These are phyloP conservation scores for Geodia barretti DNA, from an alignment of 37 sponge, comb jelly and placozoan species.

Conservation along the genomic window DNA sequence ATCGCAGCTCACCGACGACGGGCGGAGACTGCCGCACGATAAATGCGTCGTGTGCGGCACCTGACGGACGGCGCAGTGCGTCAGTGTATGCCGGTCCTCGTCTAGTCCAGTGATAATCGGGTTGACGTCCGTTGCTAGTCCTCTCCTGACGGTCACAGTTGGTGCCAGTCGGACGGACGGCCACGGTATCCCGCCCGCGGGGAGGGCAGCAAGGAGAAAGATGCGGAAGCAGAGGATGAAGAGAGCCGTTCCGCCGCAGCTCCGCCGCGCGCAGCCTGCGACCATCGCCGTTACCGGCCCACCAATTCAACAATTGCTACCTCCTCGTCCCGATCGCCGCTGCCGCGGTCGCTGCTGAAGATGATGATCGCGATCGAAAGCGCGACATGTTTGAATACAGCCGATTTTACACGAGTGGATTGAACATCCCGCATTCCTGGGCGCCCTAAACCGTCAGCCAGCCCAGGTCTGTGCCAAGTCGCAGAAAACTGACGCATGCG, in stretches of 20 bases:
- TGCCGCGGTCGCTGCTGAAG: too few relatives aligned
- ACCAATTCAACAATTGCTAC: too few relatives aligned
- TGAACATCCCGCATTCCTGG: not conserved
- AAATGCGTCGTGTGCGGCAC: not conserved
- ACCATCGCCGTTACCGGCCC: not conserved
- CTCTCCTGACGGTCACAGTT: not conserved
- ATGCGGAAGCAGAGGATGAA: not conserved
- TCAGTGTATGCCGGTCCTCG: not conserved
- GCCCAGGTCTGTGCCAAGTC: too few relatives aligned
- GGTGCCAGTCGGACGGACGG: not conserved
- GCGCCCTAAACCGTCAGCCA: too few relatives aligned
- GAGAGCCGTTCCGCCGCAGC: not conserved
- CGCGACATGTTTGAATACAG: not conserved
- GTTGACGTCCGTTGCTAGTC: not conserved
- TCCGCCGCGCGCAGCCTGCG: not conserved
- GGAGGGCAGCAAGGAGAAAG: not conserved
- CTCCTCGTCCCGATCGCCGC: too few relatives aligned
- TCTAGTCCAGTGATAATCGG: not conserved
- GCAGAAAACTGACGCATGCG: not conserved
- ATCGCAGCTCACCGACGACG: slow-evolving; percentile 16
- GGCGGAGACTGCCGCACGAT: slow-evolving; percentile 33
- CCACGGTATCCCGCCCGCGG: not conserved
- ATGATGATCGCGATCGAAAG: too few relatives aligned
- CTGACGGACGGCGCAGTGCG: not conserved
- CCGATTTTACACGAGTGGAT: not conserved